Evolutionary conservation across 2,888 invertebrate genomes (phyloP).

Genomic region (Melipona beecheii): DNA sequence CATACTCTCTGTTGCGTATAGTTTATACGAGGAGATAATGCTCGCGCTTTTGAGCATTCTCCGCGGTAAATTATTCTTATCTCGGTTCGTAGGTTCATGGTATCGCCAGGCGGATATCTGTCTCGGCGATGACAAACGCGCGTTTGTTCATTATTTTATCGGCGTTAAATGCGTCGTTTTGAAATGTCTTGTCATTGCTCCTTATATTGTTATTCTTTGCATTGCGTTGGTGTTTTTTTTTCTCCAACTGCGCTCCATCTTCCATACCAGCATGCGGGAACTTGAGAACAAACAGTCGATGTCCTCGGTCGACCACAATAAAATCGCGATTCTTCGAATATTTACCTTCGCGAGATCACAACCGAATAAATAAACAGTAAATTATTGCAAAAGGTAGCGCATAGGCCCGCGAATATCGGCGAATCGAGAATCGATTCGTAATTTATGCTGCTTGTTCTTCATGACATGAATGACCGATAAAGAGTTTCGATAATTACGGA

Average conservation of each 20-base stretch:
- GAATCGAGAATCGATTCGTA: slow-evolving; percentile 39
- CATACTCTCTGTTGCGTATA: slow-evolving; percentile 20
- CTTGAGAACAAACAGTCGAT: slow-evolving; percentile 37
- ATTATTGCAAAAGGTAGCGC: slow-evolving; percentile 42
- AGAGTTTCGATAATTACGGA: background rate
- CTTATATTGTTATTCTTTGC: slow-evolving; percentile 52
- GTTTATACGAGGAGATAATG: slow-evolving; percentile 48
- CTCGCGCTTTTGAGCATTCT: slow-evolving; percentile 38
- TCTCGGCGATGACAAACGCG: slow-evolving; percentile 62
- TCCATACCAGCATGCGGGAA: slow-evolving; percentile 46
- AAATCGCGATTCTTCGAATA: slow-evolving; percentile 40
- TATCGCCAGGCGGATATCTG: slow-evolving; percentile 37
- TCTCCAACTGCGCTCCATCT: slow-evolving; percentile 10
- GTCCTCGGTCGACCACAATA: slow-evolving; percentile 24
- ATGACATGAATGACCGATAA: background rate
- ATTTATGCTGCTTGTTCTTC: slow-evolving; percentile 13
- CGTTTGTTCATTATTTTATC: slow-evolving; percentile 68
- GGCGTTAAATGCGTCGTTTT: slow-evolving; percentile 59
- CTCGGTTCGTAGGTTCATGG: slow-evolving; percentile 20
- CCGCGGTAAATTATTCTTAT: slow-evolving; percentile 57
- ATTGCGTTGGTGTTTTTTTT: background rate
- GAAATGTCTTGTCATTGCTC: slow-evolving; percentile 50
- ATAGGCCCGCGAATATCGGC: slow-evolving; percentile 28
- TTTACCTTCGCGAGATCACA: slow-evolving; percentile 49
- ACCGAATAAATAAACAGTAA: slow-evolving; percentile 49